Percentiles rank a stretch among this genome's conserved stretches.
Evolutionary conservation across 1,140 invertebrate genomes (phyloP).

Genomic region (Laodelphax striatellus): DNA sequence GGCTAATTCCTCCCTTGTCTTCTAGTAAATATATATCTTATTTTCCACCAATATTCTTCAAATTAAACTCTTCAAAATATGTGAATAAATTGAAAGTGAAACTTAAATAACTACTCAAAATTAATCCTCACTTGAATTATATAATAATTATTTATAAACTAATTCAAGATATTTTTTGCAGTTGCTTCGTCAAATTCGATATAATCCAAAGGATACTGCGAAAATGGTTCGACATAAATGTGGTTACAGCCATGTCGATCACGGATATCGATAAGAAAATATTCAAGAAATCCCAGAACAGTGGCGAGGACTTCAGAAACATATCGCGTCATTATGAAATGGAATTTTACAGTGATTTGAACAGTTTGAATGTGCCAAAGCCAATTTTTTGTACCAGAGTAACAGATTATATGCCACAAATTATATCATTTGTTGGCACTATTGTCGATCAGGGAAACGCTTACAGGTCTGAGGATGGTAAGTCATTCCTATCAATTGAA

Average conservation of each 20-base stretch:
- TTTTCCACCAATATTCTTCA: too few species aligned
- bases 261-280: slow-evolving; percentile 97
- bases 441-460: slow-evolving; percentile 51
- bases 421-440: slow-evolving; percentile 59
- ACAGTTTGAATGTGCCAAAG: slow-evolving; percentile 50
- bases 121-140: too few species aligned
- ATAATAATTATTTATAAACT: too few species aligned
- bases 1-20: too few species aligned
- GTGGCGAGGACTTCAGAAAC: slow-evolving; percentile 39
- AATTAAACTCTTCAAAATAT: too few species aligned
- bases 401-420: slow-evolving; percentile 64
- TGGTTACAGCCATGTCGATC: slow-evolving; percentile 76
- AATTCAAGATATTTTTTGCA: slow-evolving; percentile 28
- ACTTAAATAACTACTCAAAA: too few species aligned
- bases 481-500: slow-evolving; percentile 20
- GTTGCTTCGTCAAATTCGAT: slow-evolving; percentile 76
- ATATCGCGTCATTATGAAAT: slow-evolving; percentile 59
- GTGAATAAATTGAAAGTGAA: too few species aligned
- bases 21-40: too few species aligned
- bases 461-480: slow-evolving; percentile 52
- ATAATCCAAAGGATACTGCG: slow-evolving; percentile 73
- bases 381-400: slow-evolving; percentile 62
- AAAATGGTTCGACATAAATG: slow-evolving; percentile 62
- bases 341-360: slow-evolving; percentile 76
- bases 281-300: slow-evolving; percentile 53